These are phyloP conservation scores for Teleogryllus occipitalis DNA, from an alignment of 1,140 invertebrate genomes.

Conservation along the genomic window DNA sequence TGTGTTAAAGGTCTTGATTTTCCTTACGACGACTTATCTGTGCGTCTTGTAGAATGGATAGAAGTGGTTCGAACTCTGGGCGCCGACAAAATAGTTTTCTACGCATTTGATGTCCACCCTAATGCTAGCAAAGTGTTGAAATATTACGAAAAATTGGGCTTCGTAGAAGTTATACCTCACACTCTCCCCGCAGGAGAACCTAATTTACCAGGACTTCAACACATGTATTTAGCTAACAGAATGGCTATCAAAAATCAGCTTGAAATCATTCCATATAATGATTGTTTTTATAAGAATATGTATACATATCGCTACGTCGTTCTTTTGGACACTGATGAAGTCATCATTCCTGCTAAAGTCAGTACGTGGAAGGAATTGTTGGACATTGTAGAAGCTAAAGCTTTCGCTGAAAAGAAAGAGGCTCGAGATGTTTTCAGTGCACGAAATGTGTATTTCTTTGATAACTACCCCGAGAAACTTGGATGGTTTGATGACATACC, in stretches of 20 bases:
- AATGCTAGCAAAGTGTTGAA: slow-evolving; percentile 82
- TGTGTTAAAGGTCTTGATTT: slow-evolving; percentile 63
- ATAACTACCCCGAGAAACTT: slow-evolving; percentile 34
- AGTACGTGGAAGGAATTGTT: slow-evolving; percentile 38
- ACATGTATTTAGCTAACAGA: no score
- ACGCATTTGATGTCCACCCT: slow-evolving; percentile 81
- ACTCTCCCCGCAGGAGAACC: no score
- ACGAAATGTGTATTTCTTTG: slow-evolving; percentile 48
- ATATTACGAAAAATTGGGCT: slow-evolving; percentile 66
- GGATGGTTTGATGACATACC: slow-evolving; percentile 33
- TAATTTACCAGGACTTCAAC: no score
- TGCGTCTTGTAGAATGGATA: slow-evolving; percentile 89
- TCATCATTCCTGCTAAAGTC: background rate
- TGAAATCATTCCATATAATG: slow-evolving; percentile 52
- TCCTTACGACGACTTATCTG: slow-evolving; percentile 79
- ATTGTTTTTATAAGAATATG: slow-evolving; percentile 49
- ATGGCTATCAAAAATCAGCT: no score
- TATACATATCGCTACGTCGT: background rate
- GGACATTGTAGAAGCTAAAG: slow-evolving; percentile 29
- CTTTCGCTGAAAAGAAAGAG: slow-evolving; percentile 21
- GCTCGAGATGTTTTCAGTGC: background rate
- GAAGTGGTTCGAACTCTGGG: slow-evolving; percentile 77
- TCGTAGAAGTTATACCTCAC: slow-evolving; percentile 40
- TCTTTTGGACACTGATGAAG: background rate
- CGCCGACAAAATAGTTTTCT: slow-evolving; percentile 87